A percentile compares a stretch with the other conserved stretches of the same genome.
These are phyloP conservation scores for Argynnis bischoffii DNA, from an alignment of 2,888 invertebrate species.

Conservation along the genomic window DNA sequence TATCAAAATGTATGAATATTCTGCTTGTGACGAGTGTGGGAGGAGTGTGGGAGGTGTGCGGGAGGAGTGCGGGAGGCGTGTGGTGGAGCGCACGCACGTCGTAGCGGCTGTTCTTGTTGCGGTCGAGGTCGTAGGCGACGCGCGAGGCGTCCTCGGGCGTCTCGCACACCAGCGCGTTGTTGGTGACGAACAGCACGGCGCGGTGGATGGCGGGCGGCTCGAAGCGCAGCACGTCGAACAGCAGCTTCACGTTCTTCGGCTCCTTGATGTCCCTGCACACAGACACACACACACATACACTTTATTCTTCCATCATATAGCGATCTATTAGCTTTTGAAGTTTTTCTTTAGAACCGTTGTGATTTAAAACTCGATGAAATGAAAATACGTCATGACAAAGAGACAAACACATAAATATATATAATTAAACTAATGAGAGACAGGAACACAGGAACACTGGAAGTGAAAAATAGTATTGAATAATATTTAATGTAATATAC, in stretches of 20 bases:
- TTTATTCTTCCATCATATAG: too few relatives aligned
- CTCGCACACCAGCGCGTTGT: constrained; percentile 99
- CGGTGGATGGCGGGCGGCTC: constrained; percentile 96
- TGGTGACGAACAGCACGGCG: constrained; percentile 98
- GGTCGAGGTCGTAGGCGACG: constrained; percentile 95
- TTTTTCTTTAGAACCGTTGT: too few relatives aligned
- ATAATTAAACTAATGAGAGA: too few relatives aligned
- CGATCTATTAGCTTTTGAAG: too few relatives aligned
- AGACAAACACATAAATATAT: too few relatives aligned
- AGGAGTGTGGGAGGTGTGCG: not conserved
- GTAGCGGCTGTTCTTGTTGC: constrained; percentile 87
- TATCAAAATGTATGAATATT: too few relatives aligned
- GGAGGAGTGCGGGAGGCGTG: not conserved
- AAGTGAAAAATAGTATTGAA: too few relatives aligned
- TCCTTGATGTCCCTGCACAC: constrained; percentile 91
- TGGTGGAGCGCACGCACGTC: constrained; percentile 81
- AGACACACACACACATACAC: not conserved
- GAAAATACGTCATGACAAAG: too few relatives aligned
- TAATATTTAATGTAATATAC: too few relatives aligned
- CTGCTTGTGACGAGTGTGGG: too few relatives aligned
- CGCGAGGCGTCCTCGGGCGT: constrained; percentile 98
- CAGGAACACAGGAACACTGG: too few relatives aligned
- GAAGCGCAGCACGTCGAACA: constrained; percentile 98
- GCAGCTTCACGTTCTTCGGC: constrained; percentile 96
- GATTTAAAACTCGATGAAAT: too few relatives aligned